These are phyloP conservation scores for Luperina nickerlii DNA, from an alignment of 2,888 invertebrate species.

Conservation along the genomic window DNA sequence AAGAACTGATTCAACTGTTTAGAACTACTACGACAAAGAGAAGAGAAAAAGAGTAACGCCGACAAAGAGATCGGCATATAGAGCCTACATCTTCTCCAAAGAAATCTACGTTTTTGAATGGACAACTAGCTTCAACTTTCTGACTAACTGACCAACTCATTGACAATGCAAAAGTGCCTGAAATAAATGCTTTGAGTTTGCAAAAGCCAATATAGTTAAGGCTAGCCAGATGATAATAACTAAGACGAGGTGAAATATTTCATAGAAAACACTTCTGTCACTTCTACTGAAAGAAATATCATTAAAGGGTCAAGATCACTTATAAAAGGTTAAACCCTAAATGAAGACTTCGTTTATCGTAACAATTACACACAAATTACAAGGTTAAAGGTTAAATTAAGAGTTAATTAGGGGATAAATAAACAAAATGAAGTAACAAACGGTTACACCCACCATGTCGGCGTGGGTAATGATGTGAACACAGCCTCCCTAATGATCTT, in stretches of 20 bases:
- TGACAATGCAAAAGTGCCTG: neutral
- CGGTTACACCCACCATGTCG: slow-evolving; percentile 35
- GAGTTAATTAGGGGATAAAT: slow-evolving; percentile 58
- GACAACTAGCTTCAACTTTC: neutral
- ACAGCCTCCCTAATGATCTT: slow-evolving; percentile 44
- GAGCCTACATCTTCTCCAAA: neutral
- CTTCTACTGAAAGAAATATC: slow-evolving; percentile 13
- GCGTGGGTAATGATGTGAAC: slow-evolving; percentile 37
- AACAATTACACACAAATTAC: slow-evolving; percentile 57
- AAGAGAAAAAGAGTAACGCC: neutral
- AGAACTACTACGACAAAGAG: neutral
- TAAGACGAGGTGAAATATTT: neutral
- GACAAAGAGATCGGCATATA: neutral
- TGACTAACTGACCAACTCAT: too few species aligned
- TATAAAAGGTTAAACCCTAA: slow-evolving; percentile 25
- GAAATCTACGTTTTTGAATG: neutral
- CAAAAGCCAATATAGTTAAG: neutral
- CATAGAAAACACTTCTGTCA: neutral
- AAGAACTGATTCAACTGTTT: neutral
- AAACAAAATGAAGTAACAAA: slow-evolving; percentile 47
- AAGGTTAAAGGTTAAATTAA: slow-evolving; percentile 38
- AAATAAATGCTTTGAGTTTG: neutral
- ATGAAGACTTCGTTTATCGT: slow-evolving; percentile 38
- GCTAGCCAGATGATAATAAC: too few species aligned
- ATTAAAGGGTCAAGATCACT: slow-evolving; percentile 4